Percentiles rank a stretch among this genome's conserved stretches.
Conservation (phyloP, 1,140 invertebrate species). For the Drosophila pandora region DNA sequence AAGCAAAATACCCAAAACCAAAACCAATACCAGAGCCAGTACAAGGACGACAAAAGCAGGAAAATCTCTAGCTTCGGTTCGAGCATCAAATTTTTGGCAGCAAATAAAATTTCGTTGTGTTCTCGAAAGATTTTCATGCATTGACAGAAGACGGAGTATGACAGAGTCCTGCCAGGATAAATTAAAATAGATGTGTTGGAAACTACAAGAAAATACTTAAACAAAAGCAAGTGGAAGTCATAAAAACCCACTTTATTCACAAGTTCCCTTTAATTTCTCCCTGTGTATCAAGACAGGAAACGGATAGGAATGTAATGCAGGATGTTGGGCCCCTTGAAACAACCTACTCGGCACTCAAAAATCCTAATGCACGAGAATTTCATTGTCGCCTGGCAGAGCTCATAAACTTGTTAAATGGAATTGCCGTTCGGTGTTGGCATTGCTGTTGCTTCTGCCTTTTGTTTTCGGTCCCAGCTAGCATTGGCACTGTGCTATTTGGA, state of each 20-base stretch:
- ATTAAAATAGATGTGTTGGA: constrained; percentile 16
- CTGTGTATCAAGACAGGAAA: constrained; percentile 8
- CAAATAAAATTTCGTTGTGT: constrained; percentile 71
- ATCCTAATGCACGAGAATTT: constrained; percentile 54
- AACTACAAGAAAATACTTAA: neutral
- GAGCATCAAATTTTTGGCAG: constrained; percentile 57
- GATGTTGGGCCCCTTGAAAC: constrained; percentile 2
- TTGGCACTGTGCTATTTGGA: neutral
- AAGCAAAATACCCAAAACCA: neutral
- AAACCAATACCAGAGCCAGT: constrained; percentile 28
- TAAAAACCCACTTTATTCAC: too few relatives aligned
- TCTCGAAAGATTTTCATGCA: constrained; percentile 60
- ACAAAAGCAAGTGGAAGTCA: neutral
- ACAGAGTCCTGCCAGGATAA: constrained; percentile 21
- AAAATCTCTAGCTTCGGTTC: constrained; percentile 27
- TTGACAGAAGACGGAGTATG: constrained; percentile 54
- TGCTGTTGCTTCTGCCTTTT: constrained; percentile 12
- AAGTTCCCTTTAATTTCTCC: neutral
- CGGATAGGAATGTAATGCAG: constrained; percentile 11
- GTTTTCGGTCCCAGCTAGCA: neutral
- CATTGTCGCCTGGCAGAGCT: constrained; percentile 37
- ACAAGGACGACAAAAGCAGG: constrained; percentile 19
- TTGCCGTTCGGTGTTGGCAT: constrained; percentile 48
- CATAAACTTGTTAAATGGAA: constrained; percentile 76
- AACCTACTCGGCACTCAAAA: constrained; percentile 39